A percentile compares a stretch with the other conserved stretches of the same genome.
phyloP scores from a whole-genome alignment of 2,113 vertebrate species.

The Ageneiosus marmoratus region DNA sequence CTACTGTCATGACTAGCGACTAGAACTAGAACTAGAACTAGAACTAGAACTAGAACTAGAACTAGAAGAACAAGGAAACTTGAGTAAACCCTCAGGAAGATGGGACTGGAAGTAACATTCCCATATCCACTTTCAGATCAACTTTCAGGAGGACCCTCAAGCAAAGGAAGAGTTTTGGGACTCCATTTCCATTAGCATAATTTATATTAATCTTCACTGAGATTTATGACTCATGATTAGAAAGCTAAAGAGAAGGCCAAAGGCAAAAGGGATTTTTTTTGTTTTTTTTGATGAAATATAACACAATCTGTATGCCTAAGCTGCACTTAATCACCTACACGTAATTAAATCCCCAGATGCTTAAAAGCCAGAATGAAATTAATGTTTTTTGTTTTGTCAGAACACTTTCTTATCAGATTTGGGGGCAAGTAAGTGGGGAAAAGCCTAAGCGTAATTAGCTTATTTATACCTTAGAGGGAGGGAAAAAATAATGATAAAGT shows the following conservation, averaged over 20 bases:
- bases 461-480: slow-evolving; percentile 64
- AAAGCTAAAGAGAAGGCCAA: slow-evolving; percentile 24
- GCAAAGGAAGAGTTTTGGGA: slow-evolving; percentile 8
- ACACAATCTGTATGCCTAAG: slow-evolving; percentile 20
- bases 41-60: background rate
- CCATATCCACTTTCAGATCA: background rate
- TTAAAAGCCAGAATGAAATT: background rate
- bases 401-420: slow-evolving; percentile 28
- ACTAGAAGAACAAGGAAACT: background rate
- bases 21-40: background rate
- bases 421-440: too few relatives aligned
- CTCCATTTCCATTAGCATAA: background rate
- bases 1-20: background rate
- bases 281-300: slow-evolving; percentile 4
- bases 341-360: slow-evolving; percentile 4
- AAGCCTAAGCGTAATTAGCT: slow-evolving; percentile 39
- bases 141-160: background rate
- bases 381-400: background rate
- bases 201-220: slow-evolving; percentile 26
- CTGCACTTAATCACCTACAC: slow-evolving; percentile 5
- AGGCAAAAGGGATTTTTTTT: slow-evolving; percentile 10
- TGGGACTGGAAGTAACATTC: background rate
- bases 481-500: slow-evolving; percentile 55
- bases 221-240: slow-evolving; percentile 20
- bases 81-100: background rate